Evolutionary conservation across 2,113 vertebrate species (phyloP).

Genomic region (Fregetta grallaria): DNA sequence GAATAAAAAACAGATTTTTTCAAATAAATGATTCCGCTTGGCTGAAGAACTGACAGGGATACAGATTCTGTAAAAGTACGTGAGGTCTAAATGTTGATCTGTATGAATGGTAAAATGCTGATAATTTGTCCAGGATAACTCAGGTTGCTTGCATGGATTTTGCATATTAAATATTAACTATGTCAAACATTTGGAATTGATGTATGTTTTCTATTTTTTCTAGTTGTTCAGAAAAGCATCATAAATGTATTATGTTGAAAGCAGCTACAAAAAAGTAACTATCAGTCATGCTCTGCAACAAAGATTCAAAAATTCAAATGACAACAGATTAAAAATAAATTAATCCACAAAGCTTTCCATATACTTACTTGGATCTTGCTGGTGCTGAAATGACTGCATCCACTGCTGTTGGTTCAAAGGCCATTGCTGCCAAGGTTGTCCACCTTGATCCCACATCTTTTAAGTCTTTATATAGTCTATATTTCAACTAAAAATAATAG

Average conservation of each 20-base stretch:
- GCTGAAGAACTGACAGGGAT: not conserved
- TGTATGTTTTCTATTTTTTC: not conserved
- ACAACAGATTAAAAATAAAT: not conserved
- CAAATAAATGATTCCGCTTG: not conserved
- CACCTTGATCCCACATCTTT: conserved; percentile 99
- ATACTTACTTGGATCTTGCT: conserved; percentile 94
- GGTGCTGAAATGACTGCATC: conserved; percentile 99
- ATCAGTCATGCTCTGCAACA: not conserved
- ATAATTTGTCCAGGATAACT: not conserved
- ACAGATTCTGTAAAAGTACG: not conserved
- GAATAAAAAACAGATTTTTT: not conserved
- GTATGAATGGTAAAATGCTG: not conserved
- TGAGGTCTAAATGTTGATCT: not conserved
- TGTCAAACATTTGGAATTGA: not conserved
- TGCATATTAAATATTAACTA: not conserved
- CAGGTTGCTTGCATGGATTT: not conserved
- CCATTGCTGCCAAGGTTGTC: conserved; percentile 99
- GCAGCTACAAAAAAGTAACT: not conserved
- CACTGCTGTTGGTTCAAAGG: conserved; percentile 98
- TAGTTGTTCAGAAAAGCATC: not conserved
- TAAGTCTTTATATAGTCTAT: conserved; percentile 70
- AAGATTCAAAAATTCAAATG: not conserved
- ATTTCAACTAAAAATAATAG: conserved; percentile 72
- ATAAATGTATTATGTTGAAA: not conserved
- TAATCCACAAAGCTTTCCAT: conserved; percentile 39